Evolutionary conservation across 1,140 invertebrate species (phyloP).

Genomic region (Centruroides vittatus): DNA sequence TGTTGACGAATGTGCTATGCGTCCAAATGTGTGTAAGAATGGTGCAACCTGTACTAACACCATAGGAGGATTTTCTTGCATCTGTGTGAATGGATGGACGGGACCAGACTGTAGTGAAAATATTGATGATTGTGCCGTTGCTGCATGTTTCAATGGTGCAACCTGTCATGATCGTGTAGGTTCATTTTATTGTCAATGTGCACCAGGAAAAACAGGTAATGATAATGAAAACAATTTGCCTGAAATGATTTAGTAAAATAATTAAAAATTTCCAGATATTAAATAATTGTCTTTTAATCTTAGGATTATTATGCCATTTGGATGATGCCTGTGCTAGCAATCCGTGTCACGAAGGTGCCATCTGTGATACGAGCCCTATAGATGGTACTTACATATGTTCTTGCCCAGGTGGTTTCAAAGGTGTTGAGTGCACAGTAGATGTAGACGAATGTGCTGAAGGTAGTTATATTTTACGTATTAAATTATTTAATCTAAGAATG

Average conservation of each 20-base stretch:
- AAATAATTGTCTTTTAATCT: slow-evolving; percentile 25
- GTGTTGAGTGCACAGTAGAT: slow-evolving; percentile 79
- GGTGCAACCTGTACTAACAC: slow-evolving; percentile 88
- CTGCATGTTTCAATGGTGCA: slow-evolving; percentile 89
- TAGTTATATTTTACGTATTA: slow-evolving; percentile 27
- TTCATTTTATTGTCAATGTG: slow-evolving; percentile 88
- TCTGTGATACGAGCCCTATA: slow-evolving; percentile 89
- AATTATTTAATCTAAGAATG: too few species aligned
- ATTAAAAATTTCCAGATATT: neutral
- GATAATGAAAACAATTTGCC: too few species aligned
- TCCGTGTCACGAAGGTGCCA: slow-evolving; percentile 83
- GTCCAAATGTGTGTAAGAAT: slow-evolving; percentile 75
- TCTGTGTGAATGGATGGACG: slow-evolving; percentile 94
- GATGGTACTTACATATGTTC: slow-evolving; percentile 88
- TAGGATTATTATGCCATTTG: slow-evolving; percentile 80
- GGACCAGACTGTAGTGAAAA: slow-evolving; percentile 80
- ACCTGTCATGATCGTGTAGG: slow-evolving; percentile 91
- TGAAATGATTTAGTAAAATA: neutral
- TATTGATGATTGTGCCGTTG: slow-evolving; percentile 82
- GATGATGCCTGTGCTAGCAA: slow-evolving; percentile 94
- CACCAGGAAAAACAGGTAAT: slow-evolving; percentile 77
- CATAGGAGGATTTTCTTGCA: slow-evolving; percentile 77
- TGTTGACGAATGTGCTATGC: slow-evolving; percentile 33
- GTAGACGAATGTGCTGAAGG: slow-evolving; percentile 93
- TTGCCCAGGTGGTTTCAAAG: slow-evolving; percentile 80